Conservation (phyloP, 2,888 invertebrate species). For the Pocota personata region DNA sequence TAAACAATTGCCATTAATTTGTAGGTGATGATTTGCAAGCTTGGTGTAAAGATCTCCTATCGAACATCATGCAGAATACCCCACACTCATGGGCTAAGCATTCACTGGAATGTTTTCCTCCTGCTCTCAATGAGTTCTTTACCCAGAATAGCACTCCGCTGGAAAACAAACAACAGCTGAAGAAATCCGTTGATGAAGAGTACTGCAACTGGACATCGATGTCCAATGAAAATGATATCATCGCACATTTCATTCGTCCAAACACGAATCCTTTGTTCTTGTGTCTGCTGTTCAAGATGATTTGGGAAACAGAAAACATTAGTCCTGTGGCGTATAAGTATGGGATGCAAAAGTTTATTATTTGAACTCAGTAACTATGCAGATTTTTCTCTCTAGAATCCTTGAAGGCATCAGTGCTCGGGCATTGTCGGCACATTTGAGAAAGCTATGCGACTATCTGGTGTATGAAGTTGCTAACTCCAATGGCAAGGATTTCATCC, state of each 20-base stretch:
- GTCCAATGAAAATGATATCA: slow-evolving; percentile 98
- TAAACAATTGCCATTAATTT: not conserved
- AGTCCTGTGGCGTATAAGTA: slow-evolving; percentile 98
- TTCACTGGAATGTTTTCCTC: slow-evolving; percentile 95
- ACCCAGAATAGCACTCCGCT: slow-evolving; percentile 91
- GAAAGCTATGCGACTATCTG: slow-evolving; percentile 97
- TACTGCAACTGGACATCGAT: slow-evolving; percentile 98
- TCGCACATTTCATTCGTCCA: slow-evolving; percentile 97
- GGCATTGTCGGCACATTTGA: slow-evolving; percentile 93
- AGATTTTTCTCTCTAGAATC: slow-evolving; percentile 85
- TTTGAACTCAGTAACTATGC: not conserved
- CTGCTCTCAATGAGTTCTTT: slow-evolving; percentile 94
- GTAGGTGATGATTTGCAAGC: slow-evolving; percentile 83
- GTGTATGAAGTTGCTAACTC: slow-evolving; percentile 96
- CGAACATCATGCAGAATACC: slow-evolving; percentile 95
- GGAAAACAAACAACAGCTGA: slow-evolving; percentile 95
- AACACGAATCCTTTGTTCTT: slow-evolving; percentile 95
- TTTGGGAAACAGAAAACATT: slow-evolving; percentile 96
- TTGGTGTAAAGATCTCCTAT: slow-evolving; percentile 95
- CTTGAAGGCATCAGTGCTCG: slow-evolving; percentile 96
- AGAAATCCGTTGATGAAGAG: slow-evolving; percentile 97
- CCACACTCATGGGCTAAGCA: slow-evolving; percentile 98
- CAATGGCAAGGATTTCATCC: slow-evolving; percentile 93
- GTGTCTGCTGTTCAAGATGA: slow-evolving; percentile 97
- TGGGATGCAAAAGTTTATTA: slow-evolving; percentile 75